These are phyloP conservation scores for Drosophila dives DNA, from an alignment of 2,888 invertebrate species.

Conservation along the genomic window DNA sequence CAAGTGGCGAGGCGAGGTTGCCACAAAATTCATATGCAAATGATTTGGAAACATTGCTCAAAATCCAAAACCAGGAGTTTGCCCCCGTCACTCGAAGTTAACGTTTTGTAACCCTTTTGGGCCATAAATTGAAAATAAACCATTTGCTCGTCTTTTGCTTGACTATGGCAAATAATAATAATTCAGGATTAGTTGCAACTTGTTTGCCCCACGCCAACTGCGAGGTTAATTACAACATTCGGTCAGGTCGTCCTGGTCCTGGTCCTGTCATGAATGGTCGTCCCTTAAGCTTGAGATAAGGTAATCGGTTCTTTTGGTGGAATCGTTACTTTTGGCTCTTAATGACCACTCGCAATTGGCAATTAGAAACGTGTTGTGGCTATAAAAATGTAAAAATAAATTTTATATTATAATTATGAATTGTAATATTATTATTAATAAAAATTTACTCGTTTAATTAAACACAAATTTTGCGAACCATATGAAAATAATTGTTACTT, in stretches of 20 bases:
- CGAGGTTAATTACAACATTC: conserved; percentile 81
- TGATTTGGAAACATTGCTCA: conserved; percentile 64
- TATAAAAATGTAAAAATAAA: background rate
- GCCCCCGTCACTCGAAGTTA: background rate
- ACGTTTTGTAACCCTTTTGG: conserved; percentile 50
- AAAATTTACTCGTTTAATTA: background rate
- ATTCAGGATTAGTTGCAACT: conserved; percentile 76
- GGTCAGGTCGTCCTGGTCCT: conserved; percentile 81
- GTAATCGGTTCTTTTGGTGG: conserved; percentile 65
- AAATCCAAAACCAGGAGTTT: conserved; percentile 2
- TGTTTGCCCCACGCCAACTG: conserved; percentile 44
- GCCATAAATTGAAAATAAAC: conserved; percentile 77
- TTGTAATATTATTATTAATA: too few species aligned
- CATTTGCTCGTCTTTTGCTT: conserved; percentile 59
- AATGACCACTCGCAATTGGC: background rate
- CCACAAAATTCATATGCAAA: conserved; percentile 77
- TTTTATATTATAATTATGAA: background rate
- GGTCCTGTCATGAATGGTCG: conserved; percentile 65
- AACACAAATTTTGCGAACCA: background rate
- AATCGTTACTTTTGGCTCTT: conserved; percentile 41
- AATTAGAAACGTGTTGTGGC: conserved; percentile 30
- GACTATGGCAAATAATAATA: conserved; percentile 73
- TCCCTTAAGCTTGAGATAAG: conserved; percentile 73
- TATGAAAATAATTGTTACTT: background rate
- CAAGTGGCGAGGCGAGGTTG: conserved; percentile 57